Base-by-base conservation (phyloP, 1,140 invertebrate species). In the Oedothorax gibbosus region DNA sequence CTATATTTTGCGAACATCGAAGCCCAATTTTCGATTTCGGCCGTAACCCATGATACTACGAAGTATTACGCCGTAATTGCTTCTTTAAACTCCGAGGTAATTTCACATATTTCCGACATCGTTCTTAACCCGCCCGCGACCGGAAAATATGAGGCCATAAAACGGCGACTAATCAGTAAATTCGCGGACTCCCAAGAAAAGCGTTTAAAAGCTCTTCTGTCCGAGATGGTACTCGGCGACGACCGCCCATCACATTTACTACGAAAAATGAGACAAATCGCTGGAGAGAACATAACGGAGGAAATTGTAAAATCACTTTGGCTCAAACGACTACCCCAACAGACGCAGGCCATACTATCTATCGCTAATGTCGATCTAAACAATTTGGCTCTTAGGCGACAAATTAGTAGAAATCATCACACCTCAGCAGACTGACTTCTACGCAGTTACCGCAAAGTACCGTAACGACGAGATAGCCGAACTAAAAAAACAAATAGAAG, bases 261-360 rank as follows among this genome's bases (percentile, higher is more conserved):
- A 35, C 69, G 49, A 10, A 72, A 51, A 50, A 72, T 72, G 69
- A 12, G 14, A 49, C 20, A 51, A 35, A 15, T 72, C 7, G 69
- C 69, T 35, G 69, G 69, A 49, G 7, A 11, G 9, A 50, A 7
- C 11, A 8, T 72, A 11, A 11, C 8, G 11, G 69, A 72, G 10
- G 69, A 72, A 18, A 11, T 72, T 12, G 7, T 72, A 8, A 72
- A 72, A 51, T 50, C 69, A 11, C 20, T 72, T 9, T 72, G 69
- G 69, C 50, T 72, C 12, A 21, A 72, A 50, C 20, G 49, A 35
- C 50, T 72, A 35, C 69, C 69, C 11, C 8, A 18, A 11, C 69
- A 72, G 18, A 50, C 53, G 8, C 69, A 72, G 53, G 69, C 18
- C 18, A 72, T 72, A 35, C 50, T 72, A 11, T 72, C 69, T 10